phyloP scores from a whole-genome alignment of 2,888 invertebrate genomes.

The Ametastegia equiseti region DNA sequence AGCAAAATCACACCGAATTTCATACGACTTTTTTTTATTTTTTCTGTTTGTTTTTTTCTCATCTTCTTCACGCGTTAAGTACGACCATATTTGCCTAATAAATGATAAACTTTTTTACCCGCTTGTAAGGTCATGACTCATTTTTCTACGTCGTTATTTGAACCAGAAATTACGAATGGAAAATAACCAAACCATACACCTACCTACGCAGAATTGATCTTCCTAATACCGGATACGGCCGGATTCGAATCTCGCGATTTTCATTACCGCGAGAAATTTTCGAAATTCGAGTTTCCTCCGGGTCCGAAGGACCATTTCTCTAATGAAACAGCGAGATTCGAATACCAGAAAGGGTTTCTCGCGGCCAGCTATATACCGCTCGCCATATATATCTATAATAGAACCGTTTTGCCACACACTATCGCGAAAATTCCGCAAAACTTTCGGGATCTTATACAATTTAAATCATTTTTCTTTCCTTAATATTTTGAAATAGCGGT shows the following conservation, averaged over 20 bases:
- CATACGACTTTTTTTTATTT: background rate
- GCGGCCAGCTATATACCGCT: background rate
- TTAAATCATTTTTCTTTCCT: background rate
- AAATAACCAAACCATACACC: too few relatives aligned
- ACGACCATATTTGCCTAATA: background rate
- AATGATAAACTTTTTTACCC: background rate
- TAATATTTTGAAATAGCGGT: background rate
- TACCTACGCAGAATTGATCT: too few relatives aligned
- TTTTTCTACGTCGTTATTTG: background rate
- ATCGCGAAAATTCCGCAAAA: background rate
- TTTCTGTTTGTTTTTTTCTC: background rate
- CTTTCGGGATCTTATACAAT: too few relatives aligned
- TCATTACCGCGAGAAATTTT: constrained; percentile 1
- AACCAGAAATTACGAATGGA: background rate
- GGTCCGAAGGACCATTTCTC: background rate
- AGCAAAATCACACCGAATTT: background rate
- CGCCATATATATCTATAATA: background rate
- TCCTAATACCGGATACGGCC: too few relatives aligned
- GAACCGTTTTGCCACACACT: background rate
- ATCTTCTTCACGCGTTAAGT: background rate
- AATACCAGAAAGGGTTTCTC: constrained; percentile 14
- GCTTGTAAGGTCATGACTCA: background rate
- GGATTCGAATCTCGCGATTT: background rate
- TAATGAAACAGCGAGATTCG: constrained; percentile 13
- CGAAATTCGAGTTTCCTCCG: background rate